These are phyloP conservation scores for Triops longicaudatus DNA, from an alignment of 1,140 invertebrate genomes.

Conservation along the genomic window DNA sequence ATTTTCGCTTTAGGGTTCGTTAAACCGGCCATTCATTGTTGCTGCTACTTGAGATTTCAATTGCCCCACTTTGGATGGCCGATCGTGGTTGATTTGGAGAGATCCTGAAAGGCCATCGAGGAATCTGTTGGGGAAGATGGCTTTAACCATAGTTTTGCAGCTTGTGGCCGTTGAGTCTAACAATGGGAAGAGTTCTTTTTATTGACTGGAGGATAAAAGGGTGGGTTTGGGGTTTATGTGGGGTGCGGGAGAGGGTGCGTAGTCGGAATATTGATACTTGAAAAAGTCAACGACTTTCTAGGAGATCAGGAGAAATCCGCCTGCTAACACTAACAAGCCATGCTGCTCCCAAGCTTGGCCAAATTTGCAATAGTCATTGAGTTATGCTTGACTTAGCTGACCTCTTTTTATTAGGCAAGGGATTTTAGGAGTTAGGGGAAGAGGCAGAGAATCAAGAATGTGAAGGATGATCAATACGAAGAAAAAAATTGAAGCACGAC, in stretches of 20 bases:
- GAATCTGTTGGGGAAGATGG: too few relatives aligned
- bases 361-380: conserved; percentile 9
- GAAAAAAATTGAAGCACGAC: not conserved
- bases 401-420: not conserved
- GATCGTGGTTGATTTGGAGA: too few relatives aligned
- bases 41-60: too few relatives aligned
- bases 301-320: not conserved
- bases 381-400: not conserved
- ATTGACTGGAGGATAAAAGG: too few relatives aligned
- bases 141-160: too few relatives aligned
- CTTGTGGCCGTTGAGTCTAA: too few relatives aligned
- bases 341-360: not conserved
- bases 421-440: not conserved
- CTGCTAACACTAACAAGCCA: not conserved
- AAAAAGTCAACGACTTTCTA: not conserved
- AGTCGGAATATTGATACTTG: not conserved
- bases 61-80: too few relatives aligned
- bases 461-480: not conserved
- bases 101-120: too few relatives aligned
- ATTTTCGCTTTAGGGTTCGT: too few relatives aligned
- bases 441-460: not conserved
- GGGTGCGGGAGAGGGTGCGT: not conserved
- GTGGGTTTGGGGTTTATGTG: too few relatives aligned
- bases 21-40: too few relatives aligned
- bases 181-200: too few relatives aligned